phyloP scores from a whole-genome alignment of 2,113 vertebrate genomes.

The Corapipo altera region DNA sequence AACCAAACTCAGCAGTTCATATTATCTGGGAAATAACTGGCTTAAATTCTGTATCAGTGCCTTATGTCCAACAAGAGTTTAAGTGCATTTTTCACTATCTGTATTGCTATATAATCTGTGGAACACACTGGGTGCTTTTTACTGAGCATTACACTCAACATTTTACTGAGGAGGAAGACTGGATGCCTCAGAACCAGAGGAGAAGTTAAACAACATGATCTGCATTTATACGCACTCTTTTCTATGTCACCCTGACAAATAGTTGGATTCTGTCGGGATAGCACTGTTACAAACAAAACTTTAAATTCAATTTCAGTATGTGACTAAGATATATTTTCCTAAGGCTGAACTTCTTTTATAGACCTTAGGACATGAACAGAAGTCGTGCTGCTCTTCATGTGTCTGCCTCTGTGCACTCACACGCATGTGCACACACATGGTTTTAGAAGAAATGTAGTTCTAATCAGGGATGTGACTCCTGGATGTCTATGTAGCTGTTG shows the following conservation, averaged over 20 bases:
- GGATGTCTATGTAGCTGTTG: not conserved
- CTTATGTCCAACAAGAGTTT: conserved; percentile 19
- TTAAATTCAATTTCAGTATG: not conserved
- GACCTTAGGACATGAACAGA: not conserved
- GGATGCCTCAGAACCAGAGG: not conserved
- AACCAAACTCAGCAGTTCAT: conserved; percentile 42
- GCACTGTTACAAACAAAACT: not conserved
- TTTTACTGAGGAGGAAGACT: not conserved
- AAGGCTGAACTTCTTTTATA: not conserved
- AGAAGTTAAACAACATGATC: not conserved
- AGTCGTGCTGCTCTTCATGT: not conserved
- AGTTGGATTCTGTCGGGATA: not conserved
- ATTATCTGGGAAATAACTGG: conserved; percentile 39
- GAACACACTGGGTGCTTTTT: not conserved
- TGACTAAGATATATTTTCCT: not conserved
- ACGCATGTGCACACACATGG: not conserved
- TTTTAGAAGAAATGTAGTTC: not conserved
- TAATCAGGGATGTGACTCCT: not conserved
- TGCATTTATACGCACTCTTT: not conserved
- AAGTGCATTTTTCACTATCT: conserved; percentile 40
- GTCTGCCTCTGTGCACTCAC: not conserved
- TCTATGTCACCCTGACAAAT: not conserved
- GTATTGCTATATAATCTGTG: conserved; percentile 2
- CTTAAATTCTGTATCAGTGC: not conserved
- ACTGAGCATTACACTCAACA: not conserved